phyloP scores from a whole-genome alignment of 2,888 invertebrate genomes.

The Macaria liturata region DNA sequence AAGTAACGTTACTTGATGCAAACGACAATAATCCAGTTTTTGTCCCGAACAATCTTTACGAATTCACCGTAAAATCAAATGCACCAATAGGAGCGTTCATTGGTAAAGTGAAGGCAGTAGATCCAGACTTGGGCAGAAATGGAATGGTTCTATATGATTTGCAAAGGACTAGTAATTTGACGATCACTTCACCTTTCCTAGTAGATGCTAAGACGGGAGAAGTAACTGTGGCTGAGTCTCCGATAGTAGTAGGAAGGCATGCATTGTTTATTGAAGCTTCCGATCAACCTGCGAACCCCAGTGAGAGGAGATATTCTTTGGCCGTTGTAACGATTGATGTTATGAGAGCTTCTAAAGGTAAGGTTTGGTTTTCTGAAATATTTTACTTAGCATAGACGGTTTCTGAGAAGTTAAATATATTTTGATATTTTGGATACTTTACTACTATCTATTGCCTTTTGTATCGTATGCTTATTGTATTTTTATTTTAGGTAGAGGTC shows the following conservation, averaged over 20 bases:
- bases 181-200: slow-evolving; percentile 86
- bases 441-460: not conserved
- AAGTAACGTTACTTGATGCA: slow-evolving; percentile 92
- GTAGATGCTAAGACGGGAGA: slow-evolving; percentile 88
- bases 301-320: slow-evolving; percentile 90
- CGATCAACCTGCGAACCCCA: slow-evolving; percentile 92
- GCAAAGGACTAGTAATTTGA: slow-evolving; percentile 86
- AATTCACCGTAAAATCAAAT: slow-evolving; percentile 88
- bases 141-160: slow-evolving; percentile 90
- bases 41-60: slow-evolving; percentile 91
- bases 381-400: too few species aligned
- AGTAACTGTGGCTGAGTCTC: slow-evolving; percentile 86
- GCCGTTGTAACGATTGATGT: slow-evolving; percentile 94
- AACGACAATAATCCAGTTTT: slow-evolving; percentile 96
- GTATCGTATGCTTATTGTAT: not conserved
- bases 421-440: too few species aligned
- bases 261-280: slow-evolving; percentile 93
- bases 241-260: slow-evolving; percentile 88
- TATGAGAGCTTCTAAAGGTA: slow-evolving; percentile 79
- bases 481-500: slow-evolving; percentile 74
- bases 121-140: slow-evolving; percentile 89
- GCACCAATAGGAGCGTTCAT: slow-evolving; percentile 87
- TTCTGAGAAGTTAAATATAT: too few species aligned
- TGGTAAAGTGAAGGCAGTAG: slow-evolving; percentile 91
- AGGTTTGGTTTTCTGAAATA: slow-evolving; percentile 1